Evolutionary conservation across 2,888 invertebrate species (phyloP).

Genomic region (Rhingia campestris): DNA sequence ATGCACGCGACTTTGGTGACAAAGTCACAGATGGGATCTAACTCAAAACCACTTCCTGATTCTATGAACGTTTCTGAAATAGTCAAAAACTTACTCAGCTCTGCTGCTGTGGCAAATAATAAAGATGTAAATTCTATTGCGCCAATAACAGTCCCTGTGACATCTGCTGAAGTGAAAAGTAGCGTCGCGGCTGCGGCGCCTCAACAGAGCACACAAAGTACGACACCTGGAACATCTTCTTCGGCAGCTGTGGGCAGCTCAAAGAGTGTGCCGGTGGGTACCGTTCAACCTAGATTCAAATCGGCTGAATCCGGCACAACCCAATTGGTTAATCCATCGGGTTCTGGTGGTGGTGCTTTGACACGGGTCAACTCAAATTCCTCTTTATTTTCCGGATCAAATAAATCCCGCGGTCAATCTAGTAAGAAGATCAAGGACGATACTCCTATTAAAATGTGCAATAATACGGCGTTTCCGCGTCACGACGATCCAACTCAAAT

Average conservation of each 20-base stretch:
- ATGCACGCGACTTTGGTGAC: slow-evolving; percentile 87
- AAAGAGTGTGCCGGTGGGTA: slow-evolving; percentile 83
- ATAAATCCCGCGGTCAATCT: slow-evolving; percentile 81
- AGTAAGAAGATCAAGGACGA: slow-evolving; percentile 82
- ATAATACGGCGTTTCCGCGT: slow-evolving; percentile 83
- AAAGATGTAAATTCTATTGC: slow-evolving; percentile 52
- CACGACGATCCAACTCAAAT: slow-evolving; percentile 84
- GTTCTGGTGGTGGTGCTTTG: slow-evolving; percentile 75
- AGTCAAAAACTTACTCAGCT: slow-evolving; percentile 80
- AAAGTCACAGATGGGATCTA: slow-evolving; percentile 84
- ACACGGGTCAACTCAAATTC: slow-evolving; percentile 82
- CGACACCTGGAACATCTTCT: slow-evolving; percentile 72
- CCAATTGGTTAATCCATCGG: slow-evolving; percentile 74
- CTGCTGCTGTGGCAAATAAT: slow-evolving; percentile 75
- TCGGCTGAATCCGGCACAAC: slow-evolving; percentile 69
- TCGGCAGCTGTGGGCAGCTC: slow-evolving; percentile 75
- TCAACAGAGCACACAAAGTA: slow-evolving; percentile 48
- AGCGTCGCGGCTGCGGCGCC: slow-evolving; percentile 7
- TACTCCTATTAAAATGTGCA: slow-evolving; percentile 82
- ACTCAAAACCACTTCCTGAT: slow-evolving; percentile 81
- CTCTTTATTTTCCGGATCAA: slow-evolving; percentile 81
- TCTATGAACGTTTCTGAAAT: slow-evolving; percentile 81
- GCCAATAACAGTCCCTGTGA: slow-evolving; percentile 32
- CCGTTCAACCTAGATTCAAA: slow-evolving; percentile 84
- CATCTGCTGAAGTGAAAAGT: slow-evolving; percentile 6